phyloP scores from a whole-genome alignment of 1,140 invertebrate genomes.

The Araneus ventricosus region DNA sequence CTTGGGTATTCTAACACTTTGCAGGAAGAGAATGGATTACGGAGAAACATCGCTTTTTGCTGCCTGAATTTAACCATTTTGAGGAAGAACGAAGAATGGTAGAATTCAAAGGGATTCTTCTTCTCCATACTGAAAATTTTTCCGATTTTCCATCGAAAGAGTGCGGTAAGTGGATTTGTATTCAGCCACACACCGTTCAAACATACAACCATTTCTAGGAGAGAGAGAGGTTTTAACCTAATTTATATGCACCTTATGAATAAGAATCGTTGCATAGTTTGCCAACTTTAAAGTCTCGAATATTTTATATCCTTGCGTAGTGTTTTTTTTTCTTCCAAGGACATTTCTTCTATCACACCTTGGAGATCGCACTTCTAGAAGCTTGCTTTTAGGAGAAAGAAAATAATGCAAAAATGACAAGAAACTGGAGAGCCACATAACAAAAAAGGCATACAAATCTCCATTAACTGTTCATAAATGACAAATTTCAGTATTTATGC shows the following conservation, averaged over 20 bases:
- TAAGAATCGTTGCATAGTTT: not conserved
- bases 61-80: not conserved
- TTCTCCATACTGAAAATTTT: not conserved
- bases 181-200: not conserved
- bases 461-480: too few relatives aligned
- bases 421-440: too few relatives aligned
- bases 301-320: not conserved
- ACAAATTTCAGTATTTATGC: too few relatives aligned
- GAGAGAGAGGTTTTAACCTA: not conserved
- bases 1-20: not conserved
- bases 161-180: not conserved
- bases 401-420: too few relatives aligned
- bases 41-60: not conserved
- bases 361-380: too few relatives aligned
- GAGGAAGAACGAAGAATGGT: not conserved
- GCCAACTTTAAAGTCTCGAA: not conserved
- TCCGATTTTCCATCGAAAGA: not conserved
- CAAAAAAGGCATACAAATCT: too few relatives aligned
- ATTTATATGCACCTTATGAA: conserved; percentile 10
- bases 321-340: not conserved
- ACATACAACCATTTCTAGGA: not conserved
- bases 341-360: not conserved
- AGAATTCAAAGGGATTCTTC: not conserved
- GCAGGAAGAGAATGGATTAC: not conserved
- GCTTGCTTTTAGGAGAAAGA: too few relatives aligned